Evolutionary conservation across 2,888 invertebrate species (phyloP).

Genomic region (Spodoptera littoralis): DNA sequence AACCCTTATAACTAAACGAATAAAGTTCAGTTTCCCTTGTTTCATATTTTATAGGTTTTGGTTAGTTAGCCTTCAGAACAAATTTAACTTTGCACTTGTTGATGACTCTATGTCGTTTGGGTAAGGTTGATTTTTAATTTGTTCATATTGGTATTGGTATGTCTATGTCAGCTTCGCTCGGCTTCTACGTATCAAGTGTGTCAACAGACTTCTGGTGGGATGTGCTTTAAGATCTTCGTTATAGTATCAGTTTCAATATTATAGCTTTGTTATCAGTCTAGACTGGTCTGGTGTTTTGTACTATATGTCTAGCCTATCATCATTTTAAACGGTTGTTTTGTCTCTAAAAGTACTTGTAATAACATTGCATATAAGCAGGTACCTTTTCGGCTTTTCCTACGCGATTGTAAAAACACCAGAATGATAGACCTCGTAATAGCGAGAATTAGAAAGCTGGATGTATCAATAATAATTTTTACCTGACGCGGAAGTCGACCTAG

Average conservation of each 20-base stretch:
- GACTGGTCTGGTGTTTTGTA: background rate
- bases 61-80: constrained; percentile 18
- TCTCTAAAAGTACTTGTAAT: too few relatives aligned
- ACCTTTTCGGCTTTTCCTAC: too few relatives aligned
- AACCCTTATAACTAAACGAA: background rate
- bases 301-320: too few relatives aligned
- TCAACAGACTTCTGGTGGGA: constrained; percentile 51
- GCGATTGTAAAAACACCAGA: too few relatives aligned
- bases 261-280: constrained; percentile 26
- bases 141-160: background rate
- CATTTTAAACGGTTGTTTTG: too few relatives aligned
- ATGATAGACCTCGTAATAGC: too few relatives aligned
- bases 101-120: background rate
- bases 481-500: too few relatives aligned
- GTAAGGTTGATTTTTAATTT: constrained; percentile 38
- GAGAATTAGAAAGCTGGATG: too few relatives aligned
- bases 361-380: too few relatives aligned
- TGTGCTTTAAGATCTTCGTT: constrained; percentile 49
- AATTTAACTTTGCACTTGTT: constrained; percentile 18
- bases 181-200: constrained; percentile 48
- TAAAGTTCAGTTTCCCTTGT: constrained; percentile 42
- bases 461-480: too few relatives aligned
- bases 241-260: constrained; percentile 47
- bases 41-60: constrained; percentile 1
- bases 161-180: constrained; percentile 26